Conservation (phyloP, 35 echinoderm and acorn worm species). For the Diadema setosum region DNA sequence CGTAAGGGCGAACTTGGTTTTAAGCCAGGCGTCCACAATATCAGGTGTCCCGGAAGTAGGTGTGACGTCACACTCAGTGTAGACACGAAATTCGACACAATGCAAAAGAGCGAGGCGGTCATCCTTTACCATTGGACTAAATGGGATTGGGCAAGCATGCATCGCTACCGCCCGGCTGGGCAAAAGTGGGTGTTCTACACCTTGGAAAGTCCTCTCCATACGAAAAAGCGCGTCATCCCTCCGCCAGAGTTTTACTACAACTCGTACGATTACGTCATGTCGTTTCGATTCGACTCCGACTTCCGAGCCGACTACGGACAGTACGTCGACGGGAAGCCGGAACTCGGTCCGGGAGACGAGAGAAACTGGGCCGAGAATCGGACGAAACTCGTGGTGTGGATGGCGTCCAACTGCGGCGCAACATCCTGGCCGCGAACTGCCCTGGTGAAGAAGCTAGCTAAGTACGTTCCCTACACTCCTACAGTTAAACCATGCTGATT, state of each 20-base stretch:
- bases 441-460: constrained; percentile 36
- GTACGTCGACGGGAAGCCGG: neutral
- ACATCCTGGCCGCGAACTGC: constrained; percentile 35
- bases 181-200: constrained; percentile 85
- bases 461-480: neutral
- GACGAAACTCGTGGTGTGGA: constrained; percentile 46
- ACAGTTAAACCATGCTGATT: too few relatives aligned
- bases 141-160: constrained; percentile 38
- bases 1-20: neutral
- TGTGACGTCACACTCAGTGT: neutral
- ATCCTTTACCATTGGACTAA: constrained; percentile 56
- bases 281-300: constrained; percentile 40
- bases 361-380: neutral
- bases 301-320: constrained; percentile 57
- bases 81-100: neutral
- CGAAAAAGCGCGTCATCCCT: constrained; percentile 21
- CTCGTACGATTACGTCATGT: constrained; percentile 46
- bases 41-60: neutral
- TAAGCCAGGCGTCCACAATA: neutral
- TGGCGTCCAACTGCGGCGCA: constrained; percentile 55
- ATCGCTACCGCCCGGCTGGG: neutral
- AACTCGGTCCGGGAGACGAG: neutral
- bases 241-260: constrained; percentile 11
- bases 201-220: constrained; percentile 65
- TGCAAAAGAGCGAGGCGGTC: constrained; percentile 51